Evolutionary conservation across 2,797 vertebrate genomes (phyloP), one percentile per base, ranked within the genome.

Genomic region (Brotogeris chrysoptera): DNA sequence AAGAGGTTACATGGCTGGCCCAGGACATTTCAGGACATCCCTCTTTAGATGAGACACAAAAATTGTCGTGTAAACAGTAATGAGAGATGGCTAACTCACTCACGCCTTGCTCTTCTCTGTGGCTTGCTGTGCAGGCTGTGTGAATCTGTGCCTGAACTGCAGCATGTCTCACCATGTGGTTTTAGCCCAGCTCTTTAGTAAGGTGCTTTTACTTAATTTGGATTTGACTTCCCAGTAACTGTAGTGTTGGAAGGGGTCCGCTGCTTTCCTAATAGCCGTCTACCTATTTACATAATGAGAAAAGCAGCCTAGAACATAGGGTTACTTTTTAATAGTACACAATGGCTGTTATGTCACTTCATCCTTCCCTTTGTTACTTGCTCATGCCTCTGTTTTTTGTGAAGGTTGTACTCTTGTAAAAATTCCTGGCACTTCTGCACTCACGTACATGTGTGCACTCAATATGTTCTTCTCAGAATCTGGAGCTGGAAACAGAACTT

Each of bases 401-500:
- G 90, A 70, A 94, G 74, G 55, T 71, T 88, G 32, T 47, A 73
- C 55, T 95, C 25, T 72, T 88, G 69, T 92, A 90, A 90, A 95
- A 90, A 82, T 82, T 88, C 44, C 71, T 74, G 90, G 86, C 86
- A 85, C 70, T 88, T 68, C 81, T 88, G 49, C 24, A 8, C 38
- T 71, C 0, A 28, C 24, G 38, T 88, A 61, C 88, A 78, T 95
- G 74, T 88, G 80, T 7, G 0, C n/a, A 25, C 21, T 85, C 80
- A 64, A 43, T 86, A 90, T 69, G 88, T 88, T 86, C 66, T 77
- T 55, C 86, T 92, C 64, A 90, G 83, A 90, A 88, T 94, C 77
- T 88, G 90, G 86, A 94, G 32, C 82, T 91, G 71, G 92, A 81
- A 91, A 61, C 21, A 71, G 76, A 79, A 78, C 86, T 92, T 92